phyloP scores from a whole-genome alignment of 1,140 invertebrate genomes.

The Sarcophaga bullata region DNA sequence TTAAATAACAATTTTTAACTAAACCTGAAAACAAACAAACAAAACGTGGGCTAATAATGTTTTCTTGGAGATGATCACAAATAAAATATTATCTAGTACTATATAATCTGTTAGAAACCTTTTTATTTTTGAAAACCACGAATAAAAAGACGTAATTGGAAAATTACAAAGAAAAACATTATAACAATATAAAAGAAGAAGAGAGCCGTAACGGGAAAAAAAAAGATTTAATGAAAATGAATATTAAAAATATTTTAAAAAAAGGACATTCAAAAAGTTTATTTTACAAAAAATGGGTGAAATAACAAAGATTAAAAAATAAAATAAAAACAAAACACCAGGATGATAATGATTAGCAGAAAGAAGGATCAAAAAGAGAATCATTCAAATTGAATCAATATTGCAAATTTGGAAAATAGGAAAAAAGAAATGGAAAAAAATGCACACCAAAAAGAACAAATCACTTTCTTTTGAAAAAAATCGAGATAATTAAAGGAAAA shows the following conservation, averaged over 20 bases:
- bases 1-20: conserved; percentile 6
- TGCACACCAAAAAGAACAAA: conserved; percentile 49
- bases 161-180: conserved; percentile 34
- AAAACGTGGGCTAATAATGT: conserved; percentile 38
- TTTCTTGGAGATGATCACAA: conserved; percentile 39
- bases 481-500: conserved; percentile 45
- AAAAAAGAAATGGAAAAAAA: conserved; percentile 50
- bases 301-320: conserved; percentile 34
- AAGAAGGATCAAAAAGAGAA: conserved; percentile 49
- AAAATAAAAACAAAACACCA: conserved; percentile 47
- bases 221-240: too few species aligned
- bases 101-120: conserved; percentile 37
- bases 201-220: conserved; percentile 33
- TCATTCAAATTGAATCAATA: conserved; percentile 49
- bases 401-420: conserved; percentile 47
- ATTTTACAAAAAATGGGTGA: conserved; percentile 50
- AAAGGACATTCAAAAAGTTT: conserved; percentile 33
- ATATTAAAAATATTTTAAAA: conserved; percentile 28
- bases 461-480: conserved; percentile 48
- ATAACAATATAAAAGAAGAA: conserved; percentile 28
- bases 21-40: not conserved
- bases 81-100: conserved; percentile 18
- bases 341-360: conserved; percentile 51
- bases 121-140: conserved; percentile 40
- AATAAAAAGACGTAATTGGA: conserved; percentile 35